A percentile compares a stretch with the other conserved stretches of the same genome.
Conservation (phyloP, 2,888 invertebrate genomes). For the Ametastegia equiseti region DNA sequence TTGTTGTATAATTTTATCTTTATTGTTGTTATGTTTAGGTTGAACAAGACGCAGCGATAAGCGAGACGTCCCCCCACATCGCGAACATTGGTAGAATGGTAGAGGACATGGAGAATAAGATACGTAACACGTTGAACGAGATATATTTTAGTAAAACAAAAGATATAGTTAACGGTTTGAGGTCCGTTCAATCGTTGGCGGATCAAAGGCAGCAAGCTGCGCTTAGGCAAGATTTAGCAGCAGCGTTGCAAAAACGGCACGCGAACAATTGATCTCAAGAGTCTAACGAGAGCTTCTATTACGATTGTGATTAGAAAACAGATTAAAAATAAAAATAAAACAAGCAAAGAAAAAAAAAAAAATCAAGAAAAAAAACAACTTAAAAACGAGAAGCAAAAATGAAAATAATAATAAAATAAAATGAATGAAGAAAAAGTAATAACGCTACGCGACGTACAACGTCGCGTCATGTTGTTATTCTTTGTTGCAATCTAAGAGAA, state of each 20-base stretch:
- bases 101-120: conserved; percentile 99
- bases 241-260: conserved; percentile 89
- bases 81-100: conserved; percentile 99
- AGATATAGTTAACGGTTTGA: conserved; percentile 96
- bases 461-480: conserved; percentile 14
- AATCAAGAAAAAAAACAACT: background rate
- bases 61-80: conserved; percentile 97
- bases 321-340: conserved; percentile 7
- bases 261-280: conserved; percentile 79
- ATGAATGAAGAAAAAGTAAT: background rate
- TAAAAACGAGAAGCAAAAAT: background rate
- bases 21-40: conserved; percentile 79
- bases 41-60: conserved; percentile 93
- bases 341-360: background rate
- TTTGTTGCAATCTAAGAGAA: conserved; percentile 38
- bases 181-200: conserved; percentile 89
- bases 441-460: background rate
- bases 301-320: conserved; percentile 70
- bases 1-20: background rate
- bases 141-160: conserved; percentile 99
- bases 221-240: conserved; percentile 90
- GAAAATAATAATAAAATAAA: background rate
- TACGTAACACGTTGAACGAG: conserved; percentile 97
- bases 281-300: conserved; percentile 67
- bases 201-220: conserved; percentile 91